phyloP scores from a whole-genome alignment of 2,113 vertebrate species.

The Shinisaurus crocodilurus region DNA sequence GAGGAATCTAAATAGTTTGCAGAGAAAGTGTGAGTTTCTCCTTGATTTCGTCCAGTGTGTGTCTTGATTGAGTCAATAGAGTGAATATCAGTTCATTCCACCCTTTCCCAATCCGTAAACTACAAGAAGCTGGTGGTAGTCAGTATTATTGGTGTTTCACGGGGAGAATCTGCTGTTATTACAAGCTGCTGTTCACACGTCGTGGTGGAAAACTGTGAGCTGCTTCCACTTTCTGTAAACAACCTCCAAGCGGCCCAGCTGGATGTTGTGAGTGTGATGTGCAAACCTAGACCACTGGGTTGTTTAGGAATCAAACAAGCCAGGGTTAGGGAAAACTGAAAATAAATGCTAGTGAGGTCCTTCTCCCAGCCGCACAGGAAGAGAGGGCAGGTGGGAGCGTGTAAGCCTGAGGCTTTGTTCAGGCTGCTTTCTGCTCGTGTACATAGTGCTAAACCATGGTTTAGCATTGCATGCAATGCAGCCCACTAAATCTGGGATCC shows the following conservation, averaged over 20 bases:
- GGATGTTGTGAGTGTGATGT: not conserved
- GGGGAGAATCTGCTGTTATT: not conserved
- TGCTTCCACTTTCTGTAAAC: no score
- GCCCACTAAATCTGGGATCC: no score
- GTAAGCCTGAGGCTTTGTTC: not conserved
- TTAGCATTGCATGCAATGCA: no score
- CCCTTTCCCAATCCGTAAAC: not conserved
- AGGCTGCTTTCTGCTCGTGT: no score
- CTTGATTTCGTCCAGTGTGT: not conserved
- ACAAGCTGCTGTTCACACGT: not conserved
- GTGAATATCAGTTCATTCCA: no score
- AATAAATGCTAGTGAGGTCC: not conserved
- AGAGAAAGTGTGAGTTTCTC: not conserved
- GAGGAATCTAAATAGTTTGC: not conserved
- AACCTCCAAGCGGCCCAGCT: no score
- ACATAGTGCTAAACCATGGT: no score
- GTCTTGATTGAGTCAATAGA: no score
- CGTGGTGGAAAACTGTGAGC: no score
- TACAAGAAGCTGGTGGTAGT: not conserved
- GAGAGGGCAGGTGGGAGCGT: not conserved
- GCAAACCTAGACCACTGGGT: not conserved
- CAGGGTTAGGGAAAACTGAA: not conserved
- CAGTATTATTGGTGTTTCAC: not conserved
- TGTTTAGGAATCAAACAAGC: not conserved
- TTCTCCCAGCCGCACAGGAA: not conserved